phyloP scores from a whole-genome alignment of 2,888 invertebrate species.

The Microplitis deprimator region DNA sequence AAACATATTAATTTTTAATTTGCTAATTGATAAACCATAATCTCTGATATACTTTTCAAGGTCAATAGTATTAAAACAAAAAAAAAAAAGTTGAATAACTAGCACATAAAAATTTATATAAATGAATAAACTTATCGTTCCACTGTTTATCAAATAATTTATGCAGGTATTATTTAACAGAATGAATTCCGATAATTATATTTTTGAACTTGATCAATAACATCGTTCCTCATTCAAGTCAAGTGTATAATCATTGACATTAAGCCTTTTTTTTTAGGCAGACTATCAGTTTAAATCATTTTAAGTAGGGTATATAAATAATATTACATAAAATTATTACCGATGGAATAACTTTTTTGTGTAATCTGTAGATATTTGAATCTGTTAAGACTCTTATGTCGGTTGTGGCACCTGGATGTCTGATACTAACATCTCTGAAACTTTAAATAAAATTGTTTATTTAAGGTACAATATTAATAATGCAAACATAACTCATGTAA shows the following conservation, averaged over 20 bases:
- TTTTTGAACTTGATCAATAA: neutral
- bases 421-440: conserved; percentile 52
- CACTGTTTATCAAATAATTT: neutral
- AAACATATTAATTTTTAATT: too few relatives aligned
- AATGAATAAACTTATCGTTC: neutral
- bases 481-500: neutral
- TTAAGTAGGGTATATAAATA: neutral
- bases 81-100: too few relatives aligned
- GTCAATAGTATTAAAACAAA: too few relatives aligned
- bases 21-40: too few relatives aligned
- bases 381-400: conserved; percentile 44
- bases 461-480: neutral
- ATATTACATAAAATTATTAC: neutral
- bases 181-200: neutral
- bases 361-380: conserved; percentile 49
- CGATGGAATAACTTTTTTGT: conserved; percentile 46
- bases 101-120: too few relatives aligned
- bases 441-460: conserved; percentile 37
- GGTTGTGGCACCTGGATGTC: conserved; percentile 46
- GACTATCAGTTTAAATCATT: neutral
- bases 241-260: neutral
- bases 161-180: neutral
- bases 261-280: neutral
- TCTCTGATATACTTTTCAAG: too few relatives aligned
- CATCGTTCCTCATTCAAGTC: neutral